Conservation (phyloP, 2,797 vertebrate species). For the Dryobates pubescens region DNA sequence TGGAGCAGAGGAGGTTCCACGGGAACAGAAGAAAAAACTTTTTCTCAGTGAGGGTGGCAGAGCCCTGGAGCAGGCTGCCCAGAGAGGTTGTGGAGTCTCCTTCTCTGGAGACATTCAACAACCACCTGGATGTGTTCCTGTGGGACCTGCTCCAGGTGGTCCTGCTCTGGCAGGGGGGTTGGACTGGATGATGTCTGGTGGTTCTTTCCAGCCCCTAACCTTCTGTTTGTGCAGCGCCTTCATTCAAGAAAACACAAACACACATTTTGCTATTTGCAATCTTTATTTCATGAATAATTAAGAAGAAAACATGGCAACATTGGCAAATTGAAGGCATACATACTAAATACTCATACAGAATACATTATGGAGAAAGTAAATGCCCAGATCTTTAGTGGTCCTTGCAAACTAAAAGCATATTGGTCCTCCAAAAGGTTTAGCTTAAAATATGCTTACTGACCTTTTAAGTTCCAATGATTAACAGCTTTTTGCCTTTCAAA, state of each 20-base stretch:
- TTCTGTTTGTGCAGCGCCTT: not conserved
- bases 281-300: conserved; percentile 71
- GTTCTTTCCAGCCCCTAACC: too few species aligned
- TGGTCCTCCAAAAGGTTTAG: conserved; percentile 61
- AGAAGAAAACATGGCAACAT: conserved; percentile 69
- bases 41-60: too few species aligned
- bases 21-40: too few species aligned
- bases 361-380: conserved; percentile 68
- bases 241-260: conserved; percentile 23
- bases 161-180: too few species aligned
- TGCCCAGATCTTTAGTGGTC: conserved; percentile 66
- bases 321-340: conserved; percentile 68
- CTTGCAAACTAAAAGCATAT: conserved; percentile 66
- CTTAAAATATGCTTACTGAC: conserved; percentile 20
- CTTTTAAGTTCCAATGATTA: conserved; percentile 7
- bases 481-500: conserved; percentile 26
- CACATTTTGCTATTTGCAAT: conserved; percentile 4
- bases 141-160: too few species aligned
- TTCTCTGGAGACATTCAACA: too few species aligned
- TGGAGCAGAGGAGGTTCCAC: too few species aligned
- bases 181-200: too few species aligned
- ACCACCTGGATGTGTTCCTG: too few species aligned
- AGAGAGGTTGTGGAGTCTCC: too few species aligned
- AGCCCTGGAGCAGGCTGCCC: too few species aligned
- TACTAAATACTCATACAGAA: conserved; percentile 71